Conservation (phyloP, 2,888 invertebrate species). For the Heliconius charithonia region DNA sequence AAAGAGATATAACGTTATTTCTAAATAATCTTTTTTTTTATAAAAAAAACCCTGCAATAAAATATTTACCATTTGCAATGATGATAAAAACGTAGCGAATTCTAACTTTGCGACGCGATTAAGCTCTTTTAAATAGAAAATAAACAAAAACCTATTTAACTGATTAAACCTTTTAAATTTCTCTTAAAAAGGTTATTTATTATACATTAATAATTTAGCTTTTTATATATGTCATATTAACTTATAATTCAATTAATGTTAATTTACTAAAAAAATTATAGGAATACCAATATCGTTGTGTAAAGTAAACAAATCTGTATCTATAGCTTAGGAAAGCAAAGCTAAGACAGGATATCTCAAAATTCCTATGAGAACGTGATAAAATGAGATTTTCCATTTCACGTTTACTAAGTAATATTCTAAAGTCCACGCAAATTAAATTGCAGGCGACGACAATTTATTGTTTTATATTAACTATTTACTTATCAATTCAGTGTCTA, state of each 20-base stretch:
- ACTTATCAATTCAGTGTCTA: neutral
- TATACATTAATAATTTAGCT: neutral
- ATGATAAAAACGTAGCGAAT: neutral
- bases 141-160: slow-evolving; percentile 4
- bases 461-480: neutral
- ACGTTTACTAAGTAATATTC: neutral
- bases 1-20: too few relatives aligned
- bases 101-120: neutral
- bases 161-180: slow-evolving; percentile 2
- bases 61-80: neutral
- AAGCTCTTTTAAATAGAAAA: neutral
- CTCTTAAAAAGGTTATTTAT: neutral
- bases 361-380: neutral
- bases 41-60: neutral
- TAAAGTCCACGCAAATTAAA: neutral
- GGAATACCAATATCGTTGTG: too few relatives aligned
- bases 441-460: neutral
- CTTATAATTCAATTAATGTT: too few relatives aligned
- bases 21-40: too few relatives aligned
- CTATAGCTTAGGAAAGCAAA: too few relatives aligned
- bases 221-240: too few relatives aligned
- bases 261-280: too few relatives aligned
- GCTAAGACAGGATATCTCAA: too few relatives aligned
- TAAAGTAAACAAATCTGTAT: too few relatives aligned
- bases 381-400: neutral